phyloP scores from a whole-genome alignment of 2,797 vertebrate species.

The Cryptoblepharus egeriae region DNA sequence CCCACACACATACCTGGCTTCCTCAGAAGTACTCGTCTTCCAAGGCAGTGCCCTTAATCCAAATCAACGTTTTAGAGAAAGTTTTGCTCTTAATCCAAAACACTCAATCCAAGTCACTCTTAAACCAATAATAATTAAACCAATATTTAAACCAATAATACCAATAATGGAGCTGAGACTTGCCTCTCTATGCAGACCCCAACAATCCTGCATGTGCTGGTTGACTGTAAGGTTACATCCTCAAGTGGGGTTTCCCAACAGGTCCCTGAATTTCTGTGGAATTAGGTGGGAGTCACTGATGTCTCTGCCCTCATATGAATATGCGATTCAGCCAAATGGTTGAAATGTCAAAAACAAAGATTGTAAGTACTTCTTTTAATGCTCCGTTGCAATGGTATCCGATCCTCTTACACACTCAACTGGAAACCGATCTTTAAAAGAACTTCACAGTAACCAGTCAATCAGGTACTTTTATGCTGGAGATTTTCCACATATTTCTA shows the following conservation, averaged over 20 bases:
- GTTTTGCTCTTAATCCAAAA: too few species aligned
- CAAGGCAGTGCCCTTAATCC: too few species aligned
- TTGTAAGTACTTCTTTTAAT: background rate
- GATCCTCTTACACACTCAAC: constrained; percentile 47
- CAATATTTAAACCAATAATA: too few species aligned
- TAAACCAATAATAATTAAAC: too few species aligned
- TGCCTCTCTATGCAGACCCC: background rate
- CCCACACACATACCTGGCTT: too few species aligned
- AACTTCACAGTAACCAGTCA: constrained; percentile 45
- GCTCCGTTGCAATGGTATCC: constrained; percentile 16
- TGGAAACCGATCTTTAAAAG: constrained; percentile 55
- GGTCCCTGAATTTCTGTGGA: background rate
- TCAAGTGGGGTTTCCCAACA: background rate
- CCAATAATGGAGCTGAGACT: background rate
- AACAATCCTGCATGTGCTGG: background rate
- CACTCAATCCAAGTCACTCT: too few species aligned
- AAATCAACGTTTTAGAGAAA: too few species aligned
- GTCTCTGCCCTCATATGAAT: background rate
- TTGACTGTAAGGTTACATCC: background rate
- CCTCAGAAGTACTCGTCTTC: too few species aligned
- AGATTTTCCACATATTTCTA: constrained; percentile 61
- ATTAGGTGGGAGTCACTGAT: background rate
- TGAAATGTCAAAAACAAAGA: constrained; percentile 10
- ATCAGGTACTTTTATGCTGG: constrained; percentile 64
- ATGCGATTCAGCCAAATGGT: background rate